phyloP scores from a whole-genome alignment of 2,888 invertebrate genomes.

The Ethmia dodecea region DNA sequence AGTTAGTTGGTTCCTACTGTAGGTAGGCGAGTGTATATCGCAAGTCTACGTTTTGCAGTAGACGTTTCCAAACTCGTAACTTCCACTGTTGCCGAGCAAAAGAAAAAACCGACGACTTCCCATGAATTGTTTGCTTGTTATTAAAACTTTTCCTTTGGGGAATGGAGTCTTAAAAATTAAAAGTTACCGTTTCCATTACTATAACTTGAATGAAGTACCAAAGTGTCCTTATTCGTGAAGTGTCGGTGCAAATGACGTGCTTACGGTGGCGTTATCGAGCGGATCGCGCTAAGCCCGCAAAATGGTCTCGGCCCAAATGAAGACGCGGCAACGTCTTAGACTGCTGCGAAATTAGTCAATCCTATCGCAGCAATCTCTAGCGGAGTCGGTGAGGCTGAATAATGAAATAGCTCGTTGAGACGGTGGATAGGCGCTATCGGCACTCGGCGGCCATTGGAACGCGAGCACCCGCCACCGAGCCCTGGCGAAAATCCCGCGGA shows the following conservation, averaged over 20 bases:
- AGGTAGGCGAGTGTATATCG: constrained; percentile 16
- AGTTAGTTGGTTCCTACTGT: constrained; percentile 32
- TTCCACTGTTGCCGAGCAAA: constrained; percentile 29
- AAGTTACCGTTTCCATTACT: constrained; percentile 44
- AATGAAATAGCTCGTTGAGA: constrained; percentile 70
- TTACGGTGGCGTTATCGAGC: constrained; percentile 54
- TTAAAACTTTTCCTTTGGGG: constrained; percentile 40
- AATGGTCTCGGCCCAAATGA: constrained; percentile 60
- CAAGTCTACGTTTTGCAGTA: constrained; percentile 36
- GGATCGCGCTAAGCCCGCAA: constrained; percentile 56
- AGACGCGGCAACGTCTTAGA: constrained; percentile 46
- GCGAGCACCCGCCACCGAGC: constrained; percentile 40
- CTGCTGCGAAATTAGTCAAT: constrained; percentile 70
- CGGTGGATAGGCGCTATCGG: constrained; percentile 53
- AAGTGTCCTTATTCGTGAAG: constrained; percentile 34
- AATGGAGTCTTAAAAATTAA: constrained; percentile 38
- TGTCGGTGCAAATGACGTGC: constrained; percentile 59
- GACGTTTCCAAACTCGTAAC: constrained; percentile 45
- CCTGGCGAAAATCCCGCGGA: constrained; percentile 62
- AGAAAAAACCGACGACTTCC: constrained; percentile 38
- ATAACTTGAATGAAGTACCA: constrained; percentile 39
- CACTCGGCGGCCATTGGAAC: constrained; percentile 42
- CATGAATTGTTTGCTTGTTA: constrained; percentile 40
- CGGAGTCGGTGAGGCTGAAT: constrained; percentile 58
- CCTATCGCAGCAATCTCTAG: constrained; percentile 61